These are phyloP conservation scores for Galbula dea DNA, from an alignment of 2,113 vertebrate species.

Conservation along the genomic window DNA sequence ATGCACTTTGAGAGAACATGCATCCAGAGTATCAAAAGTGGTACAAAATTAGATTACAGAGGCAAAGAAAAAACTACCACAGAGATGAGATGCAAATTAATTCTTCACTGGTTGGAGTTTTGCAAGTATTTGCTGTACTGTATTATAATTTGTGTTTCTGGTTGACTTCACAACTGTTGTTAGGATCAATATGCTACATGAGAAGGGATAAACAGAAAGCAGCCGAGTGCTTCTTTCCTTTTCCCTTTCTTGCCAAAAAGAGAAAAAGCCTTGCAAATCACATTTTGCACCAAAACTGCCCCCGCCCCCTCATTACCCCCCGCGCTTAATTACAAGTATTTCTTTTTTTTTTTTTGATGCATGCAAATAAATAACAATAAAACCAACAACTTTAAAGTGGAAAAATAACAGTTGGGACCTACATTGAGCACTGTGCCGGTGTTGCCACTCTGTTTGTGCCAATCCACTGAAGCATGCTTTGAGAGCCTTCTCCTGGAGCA, in stretches of 20 bases:
- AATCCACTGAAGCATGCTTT: conserved; percentile 91
- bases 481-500: conserved; percentile 90
- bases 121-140: conserved; percentile 40
- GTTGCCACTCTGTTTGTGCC: conserved; percentile 90
- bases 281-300: conserved; percentile 1
- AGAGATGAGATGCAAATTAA: background rate
- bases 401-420: conserved; percentile 79
- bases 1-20: background rate
- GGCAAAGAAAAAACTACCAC: background rate
- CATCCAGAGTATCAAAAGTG: background rate
- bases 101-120: conserved; percentile 34
- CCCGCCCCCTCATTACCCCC: conserved; percentile 58
- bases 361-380: conserved; percentile 65
- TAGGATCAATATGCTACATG: background rate
- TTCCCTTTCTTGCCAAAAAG: background rate
- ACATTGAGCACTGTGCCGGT: conserved; percentile 92
- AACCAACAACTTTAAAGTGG: conserved; percentile 19
- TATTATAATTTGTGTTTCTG: background rate
- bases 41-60: conserved; percentile 2
- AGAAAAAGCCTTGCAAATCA: background rate
- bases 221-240: background rate
- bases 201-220: conserved; percentile 28
- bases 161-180: background rate
- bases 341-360: conserved; percentile 36
- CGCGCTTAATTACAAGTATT: background rate